phyloP scores from a whole-genome alignment of 2,797 vertebrate genomes.

The Ibycter americanus region DNA sequence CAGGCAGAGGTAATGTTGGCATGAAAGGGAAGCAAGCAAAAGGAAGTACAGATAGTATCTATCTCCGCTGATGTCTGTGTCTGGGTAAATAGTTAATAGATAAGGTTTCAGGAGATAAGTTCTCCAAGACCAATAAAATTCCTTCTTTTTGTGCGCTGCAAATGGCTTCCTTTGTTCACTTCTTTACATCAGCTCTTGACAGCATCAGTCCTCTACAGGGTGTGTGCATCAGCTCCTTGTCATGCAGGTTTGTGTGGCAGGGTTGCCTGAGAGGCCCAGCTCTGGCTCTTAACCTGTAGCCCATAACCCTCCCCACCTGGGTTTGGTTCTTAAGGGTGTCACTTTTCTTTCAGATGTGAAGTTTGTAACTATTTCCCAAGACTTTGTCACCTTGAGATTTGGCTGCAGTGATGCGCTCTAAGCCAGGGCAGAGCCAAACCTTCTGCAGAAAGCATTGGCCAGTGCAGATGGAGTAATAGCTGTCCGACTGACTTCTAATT shows the following conservation, averaged over 20 bases:
- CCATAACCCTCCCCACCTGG: neutral
- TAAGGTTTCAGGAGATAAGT: neutral
- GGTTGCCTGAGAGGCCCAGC: neutral
- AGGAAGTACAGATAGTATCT: conserved; percentile 7
- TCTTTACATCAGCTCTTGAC: neutral
- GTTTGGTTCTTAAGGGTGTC: neutral
- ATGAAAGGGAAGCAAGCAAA: neutral
- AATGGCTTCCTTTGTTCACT: neutral
- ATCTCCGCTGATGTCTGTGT: neutral
- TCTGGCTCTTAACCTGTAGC: neutral
- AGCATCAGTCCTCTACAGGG: neutral
- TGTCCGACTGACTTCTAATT: fast-evolving
- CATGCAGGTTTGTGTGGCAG: neutral
- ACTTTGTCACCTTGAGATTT: neutral
- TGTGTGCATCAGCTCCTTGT: neutral
- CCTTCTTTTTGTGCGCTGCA: neutral
- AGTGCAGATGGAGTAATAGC: neutral
- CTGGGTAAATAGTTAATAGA: neutral
- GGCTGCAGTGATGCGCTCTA: neutral
- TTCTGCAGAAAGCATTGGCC: neutral
- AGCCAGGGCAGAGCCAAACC: neutral
- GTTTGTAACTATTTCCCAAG: neutral
- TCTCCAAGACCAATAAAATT: neutral
- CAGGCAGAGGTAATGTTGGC: neutral
- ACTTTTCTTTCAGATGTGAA: neutral